Evolutionary conservation across 2,797 vertebrate species (phyloP).

Genomic region (Champsocephalus esox): DNA sequence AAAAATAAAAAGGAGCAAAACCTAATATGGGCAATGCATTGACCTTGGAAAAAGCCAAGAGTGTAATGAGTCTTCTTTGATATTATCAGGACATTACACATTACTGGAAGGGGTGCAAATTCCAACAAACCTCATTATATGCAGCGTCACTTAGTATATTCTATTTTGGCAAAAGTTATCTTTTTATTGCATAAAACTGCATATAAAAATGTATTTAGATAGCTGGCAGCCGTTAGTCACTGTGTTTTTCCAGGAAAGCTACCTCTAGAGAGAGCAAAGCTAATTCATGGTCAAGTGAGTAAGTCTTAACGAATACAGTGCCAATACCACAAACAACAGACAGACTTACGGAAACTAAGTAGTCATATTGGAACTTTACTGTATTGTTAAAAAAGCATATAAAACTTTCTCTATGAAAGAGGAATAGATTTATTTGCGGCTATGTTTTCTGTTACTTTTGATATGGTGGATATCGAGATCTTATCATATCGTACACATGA

Average conservation of each 20-base stretch:
- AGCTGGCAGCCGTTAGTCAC: constrained; percentile 42
- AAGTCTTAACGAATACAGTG: constrained; percentile 23
- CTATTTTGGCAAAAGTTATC: constrained; percentile 35
- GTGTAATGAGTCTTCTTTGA: constrained; percentile 31
- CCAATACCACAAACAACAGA: constrained; percentile 36
- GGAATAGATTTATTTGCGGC: neutral
- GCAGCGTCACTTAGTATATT: constrained; percentile 22
- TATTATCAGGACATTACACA: constrained; percentile 22
- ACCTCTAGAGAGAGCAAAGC: constrained; percentile 28
- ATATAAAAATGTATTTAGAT: constrained; percentile 30
- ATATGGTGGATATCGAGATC: neutral
- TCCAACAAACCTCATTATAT: constrained; percentile 24
- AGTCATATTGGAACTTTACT: constrained; percentile 30
- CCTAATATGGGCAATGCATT: constrained; percentile 26
- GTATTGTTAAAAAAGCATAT: constrained; percentile 22
- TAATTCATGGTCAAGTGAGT: constrained; percentile 45
- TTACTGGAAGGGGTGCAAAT: constrained; percentile 1
- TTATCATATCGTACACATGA: constrained; percentile 6
- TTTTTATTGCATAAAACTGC: constrained; percentile 27
- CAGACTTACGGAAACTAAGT: constrained; percentile 23
- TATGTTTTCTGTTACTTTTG: constrained; percentile 24
- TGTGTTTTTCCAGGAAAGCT: constrained; percentile 30
- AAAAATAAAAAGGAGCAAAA: constrained; percentile 15
- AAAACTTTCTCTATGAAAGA: constrained; percentile 2
- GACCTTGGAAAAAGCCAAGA: constrained; percentile 20